Evolutionary conservation across 2,113 vertebrate genomes (phyloP).

Genomic region (Erythrolamprus reginae): DNA sequence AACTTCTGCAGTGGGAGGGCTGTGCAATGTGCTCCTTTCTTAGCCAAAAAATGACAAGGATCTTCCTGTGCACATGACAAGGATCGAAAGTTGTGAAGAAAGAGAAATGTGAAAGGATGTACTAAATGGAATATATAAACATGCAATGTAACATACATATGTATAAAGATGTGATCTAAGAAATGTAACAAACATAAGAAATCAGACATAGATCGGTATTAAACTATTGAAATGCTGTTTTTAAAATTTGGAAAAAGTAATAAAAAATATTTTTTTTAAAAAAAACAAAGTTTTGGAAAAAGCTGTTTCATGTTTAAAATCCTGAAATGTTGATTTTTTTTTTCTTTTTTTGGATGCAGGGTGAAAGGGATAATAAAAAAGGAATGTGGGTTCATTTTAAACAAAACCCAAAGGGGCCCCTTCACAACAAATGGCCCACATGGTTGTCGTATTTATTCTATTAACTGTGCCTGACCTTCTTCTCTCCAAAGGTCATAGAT

Average conservation of each 20-base stretch:
- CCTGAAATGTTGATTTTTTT: neutral
- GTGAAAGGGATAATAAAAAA: neutral
- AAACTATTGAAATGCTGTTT: too few species aligned
- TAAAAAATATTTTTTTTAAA: too few species aligned
- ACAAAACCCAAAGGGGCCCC: too few species aligned
- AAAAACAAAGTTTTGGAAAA: neutral
- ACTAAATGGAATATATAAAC: too few species aligned
- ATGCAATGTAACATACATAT: too few species aligned
- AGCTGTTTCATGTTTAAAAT: neutral
- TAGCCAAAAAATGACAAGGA: neutral
- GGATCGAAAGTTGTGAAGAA: neutral
- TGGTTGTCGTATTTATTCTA: neutral
- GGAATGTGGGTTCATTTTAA: neutral
- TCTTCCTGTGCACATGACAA: neutral
- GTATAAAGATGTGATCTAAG: too few species aligned
- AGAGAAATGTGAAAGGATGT: too few species aligned
- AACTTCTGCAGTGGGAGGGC: neutral
- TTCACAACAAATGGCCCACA: neutral
- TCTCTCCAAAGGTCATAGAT: neutral
- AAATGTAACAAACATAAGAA: too few species aligned
- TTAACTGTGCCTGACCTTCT: neutral
- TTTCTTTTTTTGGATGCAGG: neutral
- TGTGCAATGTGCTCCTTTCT: neutral
- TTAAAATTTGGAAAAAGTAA: too few species aligned
- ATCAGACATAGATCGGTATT: too few species aligned